A percentile compares a stretch with the other conserved stretches of the same genome.
Evolutionary conservation across 1,140 invertebrate species (phyloP).

Genomic region (Drosophila lacteicornis): DNA sequence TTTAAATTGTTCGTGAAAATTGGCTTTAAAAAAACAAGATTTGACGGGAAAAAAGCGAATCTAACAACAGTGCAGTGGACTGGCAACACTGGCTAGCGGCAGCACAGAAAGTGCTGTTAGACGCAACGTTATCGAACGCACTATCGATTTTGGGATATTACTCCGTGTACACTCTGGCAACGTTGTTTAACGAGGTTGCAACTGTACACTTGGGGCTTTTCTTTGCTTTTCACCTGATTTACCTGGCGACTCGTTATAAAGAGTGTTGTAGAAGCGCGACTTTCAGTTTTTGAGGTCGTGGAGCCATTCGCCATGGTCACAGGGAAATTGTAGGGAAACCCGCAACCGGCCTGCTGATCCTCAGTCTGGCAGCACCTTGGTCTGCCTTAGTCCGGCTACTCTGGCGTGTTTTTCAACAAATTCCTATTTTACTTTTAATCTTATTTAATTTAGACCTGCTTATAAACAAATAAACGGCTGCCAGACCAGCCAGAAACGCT

Average conservation of each 20-base stretch:
- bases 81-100: background rate
- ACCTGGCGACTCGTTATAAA: background rate
- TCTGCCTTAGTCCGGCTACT: background rate
- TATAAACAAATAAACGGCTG: constrained; percentile 47
- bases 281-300: background rate
- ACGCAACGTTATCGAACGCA: background rate
- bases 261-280: background rate
- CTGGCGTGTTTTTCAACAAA: constrained; percentile 48
- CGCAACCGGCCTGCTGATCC: background rate
- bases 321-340: background rate
- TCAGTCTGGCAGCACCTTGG: constrained; percentile 2
- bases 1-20: too few relatives aligned
- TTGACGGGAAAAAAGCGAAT: too few relatives aligned
- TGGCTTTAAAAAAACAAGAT: too few relatives aligned
- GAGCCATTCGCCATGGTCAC: background rate
- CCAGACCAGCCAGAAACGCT: constrained; percentile 26
- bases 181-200: background rate
- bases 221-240: background rate
- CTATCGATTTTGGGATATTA: background rate
- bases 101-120: constrained; percentile 28
- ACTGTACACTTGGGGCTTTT: background rate
- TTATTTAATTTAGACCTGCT: constrained; percentile 22
- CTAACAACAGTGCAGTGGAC: too few relatives aligned
- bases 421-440: constrained; percentile 25
- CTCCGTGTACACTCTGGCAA: background rate